Evolutionary conservation across 2,113 vertebrate genomes (phyloP).

Genomic region (Onychorhynchus coronatus): DNA sequence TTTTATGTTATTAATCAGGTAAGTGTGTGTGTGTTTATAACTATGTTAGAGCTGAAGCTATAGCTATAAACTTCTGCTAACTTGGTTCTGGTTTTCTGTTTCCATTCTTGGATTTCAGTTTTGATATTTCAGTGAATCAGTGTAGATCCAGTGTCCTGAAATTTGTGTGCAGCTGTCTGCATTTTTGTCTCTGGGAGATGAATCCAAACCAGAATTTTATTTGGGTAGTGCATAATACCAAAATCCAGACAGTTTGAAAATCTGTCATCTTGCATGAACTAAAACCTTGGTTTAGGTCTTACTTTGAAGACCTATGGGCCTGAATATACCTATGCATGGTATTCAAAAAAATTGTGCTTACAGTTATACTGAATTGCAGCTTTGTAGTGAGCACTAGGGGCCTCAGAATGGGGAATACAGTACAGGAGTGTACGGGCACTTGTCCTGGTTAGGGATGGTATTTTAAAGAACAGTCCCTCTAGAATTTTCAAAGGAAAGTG

Average conservation of each 20-base stretch:
- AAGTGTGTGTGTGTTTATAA: constrained; percentile 42
- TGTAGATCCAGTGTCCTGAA: background rate
- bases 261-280: background rate
- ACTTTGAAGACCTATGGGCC: background rate
- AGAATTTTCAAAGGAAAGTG: background rate
- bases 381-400: background rate
- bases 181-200: background rate
- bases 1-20: constrained; percentile 88
- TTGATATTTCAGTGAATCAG: background rate
- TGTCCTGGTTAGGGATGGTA: background rate
- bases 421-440: background rate
- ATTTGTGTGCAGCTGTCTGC: background rate
- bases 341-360: background rate
- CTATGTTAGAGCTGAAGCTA: background rate
- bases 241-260: background rate
- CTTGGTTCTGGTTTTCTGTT: background rate
- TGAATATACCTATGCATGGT: background rate
- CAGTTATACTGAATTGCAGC: background rate
- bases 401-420: background rate
- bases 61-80: background rate
- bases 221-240: background rate
- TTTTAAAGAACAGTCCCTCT: background rate
- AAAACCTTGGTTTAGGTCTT: background rate
- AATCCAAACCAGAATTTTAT: background rate
- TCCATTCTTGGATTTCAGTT: background rate